Conservation (phyloP, 2,797 vertebrate species). For the Telmatherina bonti region DNA sequence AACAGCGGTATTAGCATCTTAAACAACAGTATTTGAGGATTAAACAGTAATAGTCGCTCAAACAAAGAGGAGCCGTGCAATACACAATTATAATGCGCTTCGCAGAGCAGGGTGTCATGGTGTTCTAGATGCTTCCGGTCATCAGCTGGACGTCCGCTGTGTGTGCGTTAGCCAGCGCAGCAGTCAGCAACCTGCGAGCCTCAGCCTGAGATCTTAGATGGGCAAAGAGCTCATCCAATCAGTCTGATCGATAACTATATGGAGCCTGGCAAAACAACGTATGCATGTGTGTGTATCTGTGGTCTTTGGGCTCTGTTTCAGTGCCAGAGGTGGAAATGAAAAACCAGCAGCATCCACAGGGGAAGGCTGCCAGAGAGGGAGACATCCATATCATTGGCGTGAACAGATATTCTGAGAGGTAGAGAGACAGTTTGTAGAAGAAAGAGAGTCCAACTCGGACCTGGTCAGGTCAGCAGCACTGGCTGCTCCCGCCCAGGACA, state of each 20-base stretch:
- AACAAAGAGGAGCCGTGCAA: too few relatives aligned
- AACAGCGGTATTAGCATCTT: too few relatives aligned
- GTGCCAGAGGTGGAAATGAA: constrained; percentile 70
- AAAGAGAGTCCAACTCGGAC: too few relatives aligned
- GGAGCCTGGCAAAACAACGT: constrained; percentile 35
- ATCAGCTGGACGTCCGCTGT: constrained; percentile 33
- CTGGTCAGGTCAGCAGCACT: too few relatives aligned
- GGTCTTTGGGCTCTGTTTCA: constrained; percentile 35
- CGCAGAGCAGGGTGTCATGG: too few relatives aligned
- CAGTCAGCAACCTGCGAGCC: constrained; percentile 79
- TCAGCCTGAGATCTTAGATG: constrained; percentile 78
- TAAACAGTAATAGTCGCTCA: too few relatives aligned
- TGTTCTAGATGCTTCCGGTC: too few relatives aligned
- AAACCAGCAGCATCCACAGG: constrained; percentile 44
- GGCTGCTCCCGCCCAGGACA: too few relatives aligned
- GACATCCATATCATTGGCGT: constrained; percentile 70
- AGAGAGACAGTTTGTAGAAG: not conserved
- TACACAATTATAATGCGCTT: too few relatives aligned
- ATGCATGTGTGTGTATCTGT: constrained; percentile 29
- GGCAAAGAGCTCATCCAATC: constrained; percentile 77
- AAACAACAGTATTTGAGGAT: too few relatives aligned
- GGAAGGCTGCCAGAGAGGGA: constrained; percentile 53
- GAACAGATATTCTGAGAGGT: constrained; percentile 64
- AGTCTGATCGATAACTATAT: constrained; percentile 81
- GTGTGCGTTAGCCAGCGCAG: too few relatives aligned